Conservation (phyloP, 2,797 vertebrate species). For the Erithacus rubecula region DNA sequence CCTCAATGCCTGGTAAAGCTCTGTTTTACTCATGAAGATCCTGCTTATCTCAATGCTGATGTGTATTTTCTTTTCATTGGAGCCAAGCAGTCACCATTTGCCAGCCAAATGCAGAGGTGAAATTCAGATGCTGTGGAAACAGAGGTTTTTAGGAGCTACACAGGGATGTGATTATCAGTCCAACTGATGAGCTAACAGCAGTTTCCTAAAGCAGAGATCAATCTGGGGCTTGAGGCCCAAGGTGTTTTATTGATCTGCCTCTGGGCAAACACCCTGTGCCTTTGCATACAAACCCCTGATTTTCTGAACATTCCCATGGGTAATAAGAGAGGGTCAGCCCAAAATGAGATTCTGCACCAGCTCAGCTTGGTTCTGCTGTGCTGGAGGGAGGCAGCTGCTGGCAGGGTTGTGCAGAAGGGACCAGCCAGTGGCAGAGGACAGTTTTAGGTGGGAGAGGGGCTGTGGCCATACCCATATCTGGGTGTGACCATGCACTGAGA, state of each 20-base stretch:
- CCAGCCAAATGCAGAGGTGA: background rate
- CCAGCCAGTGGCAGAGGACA: background rate
- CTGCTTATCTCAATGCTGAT: background rate
- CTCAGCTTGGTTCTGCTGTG: background rate
- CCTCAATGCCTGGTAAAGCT: background rate
- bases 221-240: background rate
- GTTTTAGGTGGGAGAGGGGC: background rate
- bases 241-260: background rate
- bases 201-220: background rate
- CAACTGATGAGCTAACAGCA: background rate
- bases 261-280: background rate
- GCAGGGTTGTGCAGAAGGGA: background rate
- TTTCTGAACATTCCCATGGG: accelerated
- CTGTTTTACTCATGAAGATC: background rate
- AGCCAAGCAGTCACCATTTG: background rate
- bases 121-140: background rate
- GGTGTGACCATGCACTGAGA: accelerated
- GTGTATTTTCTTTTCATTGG: background rate
- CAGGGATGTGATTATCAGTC: background rate
- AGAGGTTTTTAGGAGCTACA: background rate
- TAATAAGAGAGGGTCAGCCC: background rate
- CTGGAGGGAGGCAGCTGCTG: background rate
- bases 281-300: background rate
- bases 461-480: accelerated
- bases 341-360: background rate